These are phyloP conservation scores for Spodoptera litura DNA, from an alignment of 1,140 invertebrate genomes.

Conservation along the genomic window DNA sequence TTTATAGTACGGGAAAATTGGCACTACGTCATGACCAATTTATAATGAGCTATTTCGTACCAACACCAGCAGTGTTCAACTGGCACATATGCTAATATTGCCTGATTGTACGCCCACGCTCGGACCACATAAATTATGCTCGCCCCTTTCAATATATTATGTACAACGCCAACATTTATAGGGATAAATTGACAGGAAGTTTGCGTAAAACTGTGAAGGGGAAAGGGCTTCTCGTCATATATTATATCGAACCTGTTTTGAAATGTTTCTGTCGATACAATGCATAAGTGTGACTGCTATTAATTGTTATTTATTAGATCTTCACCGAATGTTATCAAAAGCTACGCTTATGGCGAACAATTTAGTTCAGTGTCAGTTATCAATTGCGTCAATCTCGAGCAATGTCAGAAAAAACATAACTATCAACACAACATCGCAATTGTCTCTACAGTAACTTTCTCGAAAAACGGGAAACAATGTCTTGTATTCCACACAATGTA, in stretches of 20 bases:
- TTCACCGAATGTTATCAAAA: neutral
- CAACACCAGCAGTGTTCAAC: constrained; percentile 5
- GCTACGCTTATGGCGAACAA: too few species aligned
- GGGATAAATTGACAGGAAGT: constrained; percentile 42
- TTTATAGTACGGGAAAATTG: constrained; percentile 16
- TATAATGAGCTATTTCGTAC: constrained; percentile 47
- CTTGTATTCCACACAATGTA: too few species aligned
- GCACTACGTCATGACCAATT: constrained; percentile 49
- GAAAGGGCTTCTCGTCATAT: constrained; percentile 29
- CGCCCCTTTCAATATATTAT: constrained; percentile 31
- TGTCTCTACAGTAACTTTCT: neutral
- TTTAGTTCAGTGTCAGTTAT: neutral
- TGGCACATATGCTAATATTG: neutral
- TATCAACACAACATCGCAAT: too few species aligned
- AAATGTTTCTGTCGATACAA: constrained; percentile 11
- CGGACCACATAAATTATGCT: constrained; percentile 6
- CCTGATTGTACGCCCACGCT: constrained; percentile 11
- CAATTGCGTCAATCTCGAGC: neutral
- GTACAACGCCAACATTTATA: constrained; percentile 16
- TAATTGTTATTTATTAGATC: neutral
- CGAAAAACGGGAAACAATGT: too few species aligned
- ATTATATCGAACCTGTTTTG: constrained; percentile 1
- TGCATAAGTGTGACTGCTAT: neutral
- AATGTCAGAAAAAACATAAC: too few species aligned
- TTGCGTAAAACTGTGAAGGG: constrained; percentile 18